A percentile compares a stretch with the other conserved stretches of the same genome.
Conservation (phyloP, 1,140 invertebrate genomes). For the Heliconius himera region DNA sequence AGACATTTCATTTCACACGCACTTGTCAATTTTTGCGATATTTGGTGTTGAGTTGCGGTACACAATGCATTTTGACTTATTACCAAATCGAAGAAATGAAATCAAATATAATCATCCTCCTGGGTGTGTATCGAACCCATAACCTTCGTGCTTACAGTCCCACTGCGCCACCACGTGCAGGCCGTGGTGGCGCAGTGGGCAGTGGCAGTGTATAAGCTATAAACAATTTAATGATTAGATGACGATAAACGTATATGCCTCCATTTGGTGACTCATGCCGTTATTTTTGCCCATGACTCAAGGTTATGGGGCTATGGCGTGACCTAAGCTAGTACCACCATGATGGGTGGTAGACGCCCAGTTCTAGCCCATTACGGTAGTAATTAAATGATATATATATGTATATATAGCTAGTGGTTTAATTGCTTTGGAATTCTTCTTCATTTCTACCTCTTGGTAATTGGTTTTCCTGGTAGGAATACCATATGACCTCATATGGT, state of each 20-base stretch:
- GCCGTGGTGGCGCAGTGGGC: too few relatives aligned
- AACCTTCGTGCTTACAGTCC: background rate
- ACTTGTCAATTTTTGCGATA: too few relatives aligned
- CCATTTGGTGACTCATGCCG: constrained; percentile 10
- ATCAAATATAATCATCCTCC: background rate
- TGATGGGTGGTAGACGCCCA: background rate
- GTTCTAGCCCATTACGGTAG: background rate
- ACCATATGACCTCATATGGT: too few relatives aligned
- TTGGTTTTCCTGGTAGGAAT: too few relatives aligned
- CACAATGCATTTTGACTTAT: too few relatives aligned
- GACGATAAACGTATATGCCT: background rate
- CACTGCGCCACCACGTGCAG: background rate
- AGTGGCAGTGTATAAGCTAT: background rate
- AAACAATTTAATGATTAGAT: background rate
- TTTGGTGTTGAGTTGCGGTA: too few relatives aligned
- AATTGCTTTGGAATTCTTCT: too few relatives aligned
- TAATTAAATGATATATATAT: constrained; percentile 5
- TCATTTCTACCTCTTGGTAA: too few relatives aligned
- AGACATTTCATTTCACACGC: too few relatives aligned
- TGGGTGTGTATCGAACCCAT: background rate
- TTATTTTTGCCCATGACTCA: constrained; percentile 13
- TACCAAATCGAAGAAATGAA: too few relatives aligned
- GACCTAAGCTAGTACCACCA: background rate
- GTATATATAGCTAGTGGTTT: background rate
- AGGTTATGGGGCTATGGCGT: constrained; percentile 16